phyloP scores from a whole-genome alignment of 2,113 vertebrate species.

The Propithecus coquereli region DNA sequence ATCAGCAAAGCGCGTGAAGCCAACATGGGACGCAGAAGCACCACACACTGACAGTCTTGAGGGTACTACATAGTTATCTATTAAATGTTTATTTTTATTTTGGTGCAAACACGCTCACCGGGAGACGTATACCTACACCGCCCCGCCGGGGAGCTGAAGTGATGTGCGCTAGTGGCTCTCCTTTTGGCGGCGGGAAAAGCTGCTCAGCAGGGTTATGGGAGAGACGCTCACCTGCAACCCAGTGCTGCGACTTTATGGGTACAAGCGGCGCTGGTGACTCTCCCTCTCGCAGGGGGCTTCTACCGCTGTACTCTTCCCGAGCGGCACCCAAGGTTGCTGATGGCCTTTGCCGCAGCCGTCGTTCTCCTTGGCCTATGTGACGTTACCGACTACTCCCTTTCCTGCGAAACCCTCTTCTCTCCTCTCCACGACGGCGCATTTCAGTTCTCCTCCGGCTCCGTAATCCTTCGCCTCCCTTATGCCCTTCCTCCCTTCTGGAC shows the following conservation, averaged over 20 bases:
- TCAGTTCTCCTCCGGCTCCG: neutral
- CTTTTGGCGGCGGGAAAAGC: neutral
- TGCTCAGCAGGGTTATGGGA: neutral
- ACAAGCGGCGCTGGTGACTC: neutral
- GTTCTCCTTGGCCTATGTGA: neutral
- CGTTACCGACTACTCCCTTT: neutral
- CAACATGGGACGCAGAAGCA: neutral
- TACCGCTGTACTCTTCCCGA: neutral
- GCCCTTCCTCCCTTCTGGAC: neutral
- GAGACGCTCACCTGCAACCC: neutral
- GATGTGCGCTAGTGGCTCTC: neutral
- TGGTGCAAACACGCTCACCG: neutral
- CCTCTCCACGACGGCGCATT: neutral
- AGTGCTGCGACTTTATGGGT: neutral
- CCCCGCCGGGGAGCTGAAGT: neutral
- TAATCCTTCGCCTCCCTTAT: neutral
- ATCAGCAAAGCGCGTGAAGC: neutral
- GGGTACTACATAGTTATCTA: neutral
- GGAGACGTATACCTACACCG: neutral
- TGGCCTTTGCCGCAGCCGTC: neutral
- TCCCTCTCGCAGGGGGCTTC: neutral
- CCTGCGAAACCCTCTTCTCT: neutral
- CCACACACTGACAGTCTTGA: too few species aligned
- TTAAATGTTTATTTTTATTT: neutral
- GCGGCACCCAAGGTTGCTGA: neutral